Evolutionary conservation across 2,797 vertebrate species (phyloP), one percentile per base, ranked within the genome.

Genomic region (Onychomys torridus): DNA sequence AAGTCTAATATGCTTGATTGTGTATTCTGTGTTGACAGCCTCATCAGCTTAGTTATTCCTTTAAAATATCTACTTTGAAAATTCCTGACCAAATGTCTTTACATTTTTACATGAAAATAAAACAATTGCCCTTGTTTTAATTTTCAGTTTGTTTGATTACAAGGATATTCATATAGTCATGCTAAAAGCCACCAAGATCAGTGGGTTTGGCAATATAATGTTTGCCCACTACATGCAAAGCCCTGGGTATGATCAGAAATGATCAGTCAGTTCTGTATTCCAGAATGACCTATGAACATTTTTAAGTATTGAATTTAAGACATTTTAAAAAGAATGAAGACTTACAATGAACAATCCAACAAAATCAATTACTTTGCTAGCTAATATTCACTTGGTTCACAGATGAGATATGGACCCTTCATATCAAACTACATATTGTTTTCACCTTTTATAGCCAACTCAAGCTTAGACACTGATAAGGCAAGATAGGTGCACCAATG

Each of bases 1-100:
- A 97, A 95, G 97, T 98, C 97, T 92, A 52, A 98, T 95, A 89
- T 96, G 94, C 97, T 98, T 75, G 73, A 90, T 96, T 97, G 96
- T 97, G 57, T 92, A 90, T 97, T 97, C 92, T 96, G 77, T 97
- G 49, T 79, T 92, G 90, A 97, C 97, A 98, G 91, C 90, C 90
- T 96, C 95, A 96, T 97, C 89, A 96, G 96, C 83, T 92, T 97
- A 97, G 92, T 94, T 92, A 85, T 59, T 97, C 82, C 90, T 96
- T 97, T 94, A 76, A 82, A 93, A 96, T 87, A 94, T 32, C 37
- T 95, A 88, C 96, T 97, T 97, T 92, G 96, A 90, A 90, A 94
- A 97, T 87, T 93, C 90, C 90, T 97, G 91, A 92, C 75, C 91
- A 16, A 76, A 90, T 61, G 89, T 57, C 63, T 96, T 97, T 96